Conservation (phyloP, 2,113 vertebrate genomes). For the Rhadina sibilatrix region DNA sequence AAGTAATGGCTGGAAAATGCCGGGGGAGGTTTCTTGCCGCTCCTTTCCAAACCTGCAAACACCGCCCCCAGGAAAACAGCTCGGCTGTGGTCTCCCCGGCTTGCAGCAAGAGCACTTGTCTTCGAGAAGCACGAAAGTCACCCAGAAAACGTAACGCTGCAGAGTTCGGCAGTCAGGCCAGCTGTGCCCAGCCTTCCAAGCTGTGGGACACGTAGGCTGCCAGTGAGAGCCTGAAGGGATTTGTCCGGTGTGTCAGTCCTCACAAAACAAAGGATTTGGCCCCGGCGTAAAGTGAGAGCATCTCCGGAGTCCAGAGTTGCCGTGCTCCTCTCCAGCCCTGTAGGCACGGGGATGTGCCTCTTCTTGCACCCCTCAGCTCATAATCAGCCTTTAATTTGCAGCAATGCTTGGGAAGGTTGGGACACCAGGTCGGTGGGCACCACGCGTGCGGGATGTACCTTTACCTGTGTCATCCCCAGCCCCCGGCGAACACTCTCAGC, state of each 20-base stretch:
- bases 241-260: fast-evolving
- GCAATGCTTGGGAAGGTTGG: neutral
- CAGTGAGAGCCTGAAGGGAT: neutral
- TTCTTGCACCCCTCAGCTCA: neutral
- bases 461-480: fast-evolving
- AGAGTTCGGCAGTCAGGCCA: fast-evolving
- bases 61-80: fast-evolving
- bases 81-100: neutral
- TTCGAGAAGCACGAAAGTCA: neutral
- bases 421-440: neutral
- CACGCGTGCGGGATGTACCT: fast-evolving
- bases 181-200: neutral
- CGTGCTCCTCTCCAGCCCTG: no score
- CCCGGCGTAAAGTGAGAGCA: fast-evolving
- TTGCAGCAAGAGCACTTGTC: neutral
- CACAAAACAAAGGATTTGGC: neutral
- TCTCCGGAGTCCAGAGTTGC: neutral
- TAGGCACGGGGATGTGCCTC: neutral
- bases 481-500: fast-evolving
- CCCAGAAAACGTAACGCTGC: neutral
- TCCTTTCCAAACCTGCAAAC: neutral
- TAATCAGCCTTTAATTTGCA: neutral
- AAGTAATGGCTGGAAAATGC: neutral
- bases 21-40: neutral
- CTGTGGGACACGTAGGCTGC: neutral